Conservation (phyloP, 2,888 invertebrate genomes). For the Crematogaster levior region DNA sequence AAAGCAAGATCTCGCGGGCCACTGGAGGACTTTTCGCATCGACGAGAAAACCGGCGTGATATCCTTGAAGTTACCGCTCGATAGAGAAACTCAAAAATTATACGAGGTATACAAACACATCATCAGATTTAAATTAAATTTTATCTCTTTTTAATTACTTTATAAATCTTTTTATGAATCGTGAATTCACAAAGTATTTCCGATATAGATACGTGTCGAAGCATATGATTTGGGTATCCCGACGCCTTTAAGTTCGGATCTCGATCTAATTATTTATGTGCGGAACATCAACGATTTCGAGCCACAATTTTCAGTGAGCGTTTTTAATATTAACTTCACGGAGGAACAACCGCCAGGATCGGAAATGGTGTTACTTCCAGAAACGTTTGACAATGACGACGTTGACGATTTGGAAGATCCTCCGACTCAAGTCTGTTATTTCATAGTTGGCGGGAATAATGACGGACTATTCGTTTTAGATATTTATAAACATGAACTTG, state of each 20-base stretch:
- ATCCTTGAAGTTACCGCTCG: slow-evolving; percentile 90
- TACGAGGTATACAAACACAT: slow-evolving; percentile 90
- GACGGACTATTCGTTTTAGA: slow-evolving; percentile 91
- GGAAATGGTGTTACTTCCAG: slow-evolving; percentile 90
- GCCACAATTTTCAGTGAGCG: slow-evolving; percentile 93
- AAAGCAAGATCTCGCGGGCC: slow-evolving; percentile 92
- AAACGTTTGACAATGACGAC: slow-evolving; percentile 94
- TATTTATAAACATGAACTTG: slow-evolving; percentile 90
- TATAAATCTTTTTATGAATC: not conserved
- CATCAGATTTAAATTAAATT: not conserved
- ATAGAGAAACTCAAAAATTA: slow-evolving; percentile 94
- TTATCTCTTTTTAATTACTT: not conserved
- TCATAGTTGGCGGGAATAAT: slow-evolving; percentile 94
- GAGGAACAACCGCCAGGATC: slow-evolving; percentile 89
- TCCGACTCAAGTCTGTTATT: slow-evolving; percentile 95
- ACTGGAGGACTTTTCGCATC: slow-evolving; percentile 93
- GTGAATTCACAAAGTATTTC: not conserved
- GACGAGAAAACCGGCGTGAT: slow-evolving; percentile 93
- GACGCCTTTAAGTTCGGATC: slow-evolving; percentile 94
- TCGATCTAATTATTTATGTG: slow-evolving; percentile 95
- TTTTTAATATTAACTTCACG: slow-evolving; percentile 90
- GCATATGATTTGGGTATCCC: slow-evolving; percentile 96
- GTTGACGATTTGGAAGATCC: slow-evolving; percentile 94
- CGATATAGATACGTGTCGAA: slow-evolving; percentile 93
- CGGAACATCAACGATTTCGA: slow-evolving; percentile 96